Conservation (phyloP, 2,113 vertebrate species). For the Acanthisitta chloris region DNA sequence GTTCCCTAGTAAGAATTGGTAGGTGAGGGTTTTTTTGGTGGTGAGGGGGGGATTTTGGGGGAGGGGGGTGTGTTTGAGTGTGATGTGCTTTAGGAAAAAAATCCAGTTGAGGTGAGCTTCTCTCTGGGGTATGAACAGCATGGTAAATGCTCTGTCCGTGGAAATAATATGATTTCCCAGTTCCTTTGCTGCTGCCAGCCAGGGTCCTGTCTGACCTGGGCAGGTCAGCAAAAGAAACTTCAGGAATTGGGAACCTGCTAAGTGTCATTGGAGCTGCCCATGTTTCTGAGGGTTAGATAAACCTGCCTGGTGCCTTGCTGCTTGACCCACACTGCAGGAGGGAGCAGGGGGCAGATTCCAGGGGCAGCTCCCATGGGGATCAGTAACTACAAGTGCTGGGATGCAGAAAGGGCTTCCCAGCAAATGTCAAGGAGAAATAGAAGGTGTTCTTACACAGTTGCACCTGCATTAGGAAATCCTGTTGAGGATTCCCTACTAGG, state of each 20-base stretch:
- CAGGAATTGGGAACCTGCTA: neutral
- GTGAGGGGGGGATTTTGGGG: no score
- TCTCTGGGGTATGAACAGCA: neutral
- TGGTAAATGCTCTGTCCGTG: neutral
- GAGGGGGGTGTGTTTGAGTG: neutral
- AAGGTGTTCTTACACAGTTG: neutral
- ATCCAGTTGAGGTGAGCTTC: neutral
- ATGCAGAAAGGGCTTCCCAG: neutral
- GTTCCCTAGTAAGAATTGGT: neutral
- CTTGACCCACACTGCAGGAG: neutral
- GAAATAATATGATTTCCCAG: neutral
- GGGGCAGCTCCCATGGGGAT: neutral
- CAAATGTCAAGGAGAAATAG: neutral
- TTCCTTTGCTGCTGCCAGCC: neutral
- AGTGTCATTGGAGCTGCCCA: neutral
- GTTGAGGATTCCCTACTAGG: neutral
- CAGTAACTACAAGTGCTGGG: fast-evolving
- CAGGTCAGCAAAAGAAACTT: neutral
- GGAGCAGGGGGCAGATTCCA: neutral
- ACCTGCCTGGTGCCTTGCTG: neutral
- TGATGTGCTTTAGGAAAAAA: neutral
- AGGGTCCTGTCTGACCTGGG: neutral
- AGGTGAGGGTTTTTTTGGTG: neutral
- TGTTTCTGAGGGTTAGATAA: fast-evolving
- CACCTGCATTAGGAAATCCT: neutral